Percentiles rank a stretch among this genome's conserved stretches.
These are phyloP conservation scores for Galerucella pusilla DNA, from an alignment of 2,888 invertebrate species.

Conservation along the genomic window DNA sequence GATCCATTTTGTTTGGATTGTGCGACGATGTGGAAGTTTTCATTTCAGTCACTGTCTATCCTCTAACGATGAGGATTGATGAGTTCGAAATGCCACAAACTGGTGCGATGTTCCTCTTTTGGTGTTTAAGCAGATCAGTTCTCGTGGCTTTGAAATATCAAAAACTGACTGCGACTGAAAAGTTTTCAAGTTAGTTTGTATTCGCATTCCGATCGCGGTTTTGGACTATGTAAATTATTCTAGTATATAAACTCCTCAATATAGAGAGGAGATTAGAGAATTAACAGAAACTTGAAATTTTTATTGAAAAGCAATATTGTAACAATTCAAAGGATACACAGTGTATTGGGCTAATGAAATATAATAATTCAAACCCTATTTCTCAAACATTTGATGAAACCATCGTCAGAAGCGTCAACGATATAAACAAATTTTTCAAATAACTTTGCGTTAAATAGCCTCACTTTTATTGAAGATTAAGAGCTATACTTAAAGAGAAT, in stretches of 20 bases:
- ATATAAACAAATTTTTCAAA: too few species aligned
- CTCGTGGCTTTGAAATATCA: conserved; percentile 6
- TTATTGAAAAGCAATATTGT: too few species aligned
- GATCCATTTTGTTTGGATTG: conserved; percentile 26
- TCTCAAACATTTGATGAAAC: too few species aligned
- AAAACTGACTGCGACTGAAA: neutral
- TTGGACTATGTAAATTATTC: neutral
- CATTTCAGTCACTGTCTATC: conserved; percentile 27
- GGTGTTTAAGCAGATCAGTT: conserved; percentile 21
- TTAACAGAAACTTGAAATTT: too few species aligned
- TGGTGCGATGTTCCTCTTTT: conserved; percentile 8
- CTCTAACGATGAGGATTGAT: conserved; percentile 32
- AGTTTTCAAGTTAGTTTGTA: neutral
- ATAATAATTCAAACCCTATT: too few species aligned
- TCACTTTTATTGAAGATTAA: too few species aligned
- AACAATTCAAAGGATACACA: too few species aligned
- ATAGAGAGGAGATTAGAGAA: too few species aligned
- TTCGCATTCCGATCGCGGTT: neutral
- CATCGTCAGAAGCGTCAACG: too few species aligned
- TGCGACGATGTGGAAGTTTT: conserved; percentile 30
- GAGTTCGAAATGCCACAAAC: conserved; percentile 21
- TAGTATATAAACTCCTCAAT: neutral
- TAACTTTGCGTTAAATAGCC: too few species aligned
- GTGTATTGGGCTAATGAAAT: too few species aligned
- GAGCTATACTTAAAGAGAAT: too few species aligned